phyloP scores from a whole-genome alignment of 1,140 invertebrate genomes.

The Aphis gossypii region DNA sequence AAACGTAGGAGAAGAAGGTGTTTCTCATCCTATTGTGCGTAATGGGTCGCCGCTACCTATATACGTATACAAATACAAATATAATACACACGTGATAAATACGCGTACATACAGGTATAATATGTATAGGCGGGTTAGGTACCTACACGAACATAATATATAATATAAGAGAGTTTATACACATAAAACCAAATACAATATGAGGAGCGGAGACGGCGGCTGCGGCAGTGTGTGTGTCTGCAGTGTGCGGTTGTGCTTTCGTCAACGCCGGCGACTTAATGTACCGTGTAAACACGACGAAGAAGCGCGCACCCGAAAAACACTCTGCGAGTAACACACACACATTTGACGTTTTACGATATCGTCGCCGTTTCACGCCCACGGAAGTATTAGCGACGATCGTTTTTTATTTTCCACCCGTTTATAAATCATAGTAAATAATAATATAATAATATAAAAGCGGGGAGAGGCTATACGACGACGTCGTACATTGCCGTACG shows the following conservation, averaged over 20 bases:
- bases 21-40: conserved; percentile 56
- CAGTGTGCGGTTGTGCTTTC: conserved; percentile 30
- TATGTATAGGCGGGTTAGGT: background rate
- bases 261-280: conserved; percentile 51
- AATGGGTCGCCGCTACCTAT: conserved; percentile 45
- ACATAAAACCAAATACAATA: conserved; percentile 33
- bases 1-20: conserved; percentile 49
- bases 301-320: conserved; percentile 41
- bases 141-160: background rate
- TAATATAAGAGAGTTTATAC: background rate
- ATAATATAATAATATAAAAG: background rate
- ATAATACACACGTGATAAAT: background rate
- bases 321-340: background rate
- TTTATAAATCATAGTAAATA: background rate
- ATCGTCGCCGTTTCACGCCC: conserved; percentile 1
- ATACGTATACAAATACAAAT: background rate
- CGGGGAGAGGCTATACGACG: background rate
- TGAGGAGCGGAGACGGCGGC: background rate
- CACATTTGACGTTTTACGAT: conserved; percentile 29
- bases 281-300: conserved; percentile 51
- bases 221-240: background rate
- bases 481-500: background rate
- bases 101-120: background rate
- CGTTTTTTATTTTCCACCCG: too few species aligned
- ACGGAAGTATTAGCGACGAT: conserved; percentile 18